Conservation (phyloP, 2,113 vertebrate genomes). For the Ammospiza caudacuta region DNA sequence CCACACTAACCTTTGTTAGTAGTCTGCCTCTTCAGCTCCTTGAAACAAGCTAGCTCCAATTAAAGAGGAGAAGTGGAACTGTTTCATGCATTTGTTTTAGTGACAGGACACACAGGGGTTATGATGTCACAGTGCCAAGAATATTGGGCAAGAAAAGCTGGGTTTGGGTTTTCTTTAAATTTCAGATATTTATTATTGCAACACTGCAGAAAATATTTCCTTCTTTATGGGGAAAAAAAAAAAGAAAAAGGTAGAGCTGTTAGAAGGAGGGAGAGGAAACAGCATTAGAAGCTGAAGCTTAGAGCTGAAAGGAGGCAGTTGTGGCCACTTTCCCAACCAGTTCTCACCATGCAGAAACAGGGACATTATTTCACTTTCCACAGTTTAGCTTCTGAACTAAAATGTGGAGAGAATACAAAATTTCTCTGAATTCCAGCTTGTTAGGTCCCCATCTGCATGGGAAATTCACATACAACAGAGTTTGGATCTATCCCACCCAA, state of each 20-base stretch:
- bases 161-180: background rate
- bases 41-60: slow-evolving; percentile 68
- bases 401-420: background rate
- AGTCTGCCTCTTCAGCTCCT: slow-evolving; percentile 47
- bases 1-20: slow-evolving; percentile 55
- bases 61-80: slow-evolving; percentile 61
- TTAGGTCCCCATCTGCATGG: background rate
- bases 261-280: background rate
- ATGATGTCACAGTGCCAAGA: slow-evolving; percentile 51
- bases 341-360: background rate
- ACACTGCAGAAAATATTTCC: slow-evolving; percentile 8
- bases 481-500: background rate
- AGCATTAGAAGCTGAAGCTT: background rate
- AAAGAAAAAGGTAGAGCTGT: background rate
- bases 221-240: background rate
- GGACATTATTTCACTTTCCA: background rate
- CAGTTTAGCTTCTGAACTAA: background rate
- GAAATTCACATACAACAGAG: background rate
- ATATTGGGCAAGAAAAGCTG: slow-evolving; percentile 20
- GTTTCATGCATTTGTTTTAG: slow-evolving; percentile 57
- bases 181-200: background rate
- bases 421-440: background rate
- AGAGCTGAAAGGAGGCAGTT: background rate
- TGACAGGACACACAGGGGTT: slow-evolving; percentile 48
- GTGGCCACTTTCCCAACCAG: background rate